Conservation (phyloP, 2,888 invertebrate species). For the Sinohyriopsis cumingii region DNA sequence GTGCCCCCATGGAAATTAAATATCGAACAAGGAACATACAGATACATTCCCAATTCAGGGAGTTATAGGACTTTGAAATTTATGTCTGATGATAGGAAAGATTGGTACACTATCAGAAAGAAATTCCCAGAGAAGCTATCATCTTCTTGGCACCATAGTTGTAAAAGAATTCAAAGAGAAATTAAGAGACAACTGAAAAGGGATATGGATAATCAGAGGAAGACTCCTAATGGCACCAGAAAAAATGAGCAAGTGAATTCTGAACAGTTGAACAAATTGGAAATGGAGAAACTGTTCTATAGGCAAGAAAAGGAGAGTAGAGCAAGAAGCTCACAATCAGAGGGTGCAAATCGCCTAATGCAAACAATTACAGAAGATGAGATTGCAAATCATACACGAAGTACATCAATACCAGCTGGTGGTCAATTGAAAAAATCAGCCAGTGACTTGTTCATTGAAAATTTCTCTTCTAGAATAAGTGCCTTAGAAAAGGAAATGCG, state of each 20-base stretch:
- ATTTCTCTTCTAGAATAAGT: constrained; percentile 47
- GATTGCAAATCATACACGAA: constrained; percentile 25
- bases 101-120: constrained; percentile 47
- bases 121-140: constrained; percentile 41
- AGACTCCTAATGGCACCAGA: constrained; percentile 14
- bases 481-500: constrained; percentile 54
- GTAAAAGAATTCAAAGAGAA: constrained; percentile 49
- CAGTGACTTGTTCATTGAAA: constrained; percentile 59
- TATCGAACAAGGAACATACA: constrained; percentile 62
- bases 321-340: constrained; percentile 37
- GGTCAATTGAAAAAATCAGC: constrained; percentile 45
- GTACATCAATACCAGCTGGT: constrained; percentile 31
- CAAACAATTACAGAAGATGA: constrained; percentile 29
- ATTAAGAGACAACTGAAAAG: constrained; percentile 50
- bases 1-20: constrained; percentile 57
- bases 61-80: constrained; percentile 58
- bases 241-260: constrained; percentile 14
- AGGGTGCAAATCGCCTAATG: constrained; percentile 27
- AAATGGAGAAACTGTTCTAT: neutral
- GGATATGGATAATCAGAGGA: constrained; percentile 28
- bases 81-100: constrained; percentile 42
- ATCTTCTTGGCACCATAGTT: constrained; percentile 45
- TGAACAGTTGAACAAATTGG: constrained; percentile 16
- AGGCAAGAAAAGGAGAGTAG: constrained; percentile 16
- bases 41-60: constrained; percentile 62